These are phyloP conservation scores for Cathartes aura DNA, from an alignment of 2,113 vertebrate species.

Conservation along the genomic window DNA sequence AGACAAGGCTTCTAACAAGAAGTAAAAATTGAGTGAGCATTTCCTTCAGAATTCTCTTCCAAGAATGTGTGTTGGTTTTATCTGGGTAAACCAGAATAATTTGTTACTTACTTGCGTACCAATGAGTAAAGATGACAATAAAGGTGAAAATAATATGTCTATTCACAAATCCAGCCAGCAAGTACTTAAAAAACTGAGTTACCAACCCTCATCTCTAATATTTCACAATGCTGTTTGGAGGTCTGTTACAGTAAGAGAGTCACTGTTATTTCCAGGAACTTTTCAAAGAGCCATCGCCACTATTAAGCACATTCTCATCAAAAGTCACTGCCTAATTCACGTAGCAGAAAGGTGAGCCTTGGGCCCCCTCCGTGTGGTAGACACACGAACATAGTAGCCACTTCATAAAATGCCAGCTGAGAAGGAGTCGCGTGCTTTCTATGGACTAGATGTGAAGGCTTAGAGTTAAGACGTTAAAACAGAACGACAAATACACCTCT, in stretches of 20 bases:
- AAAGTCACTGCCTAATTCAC: background rate
- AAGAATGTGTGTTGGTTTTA: background rate
- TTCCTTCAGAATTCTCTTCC: background rate
- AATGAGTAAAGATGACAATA: background rate
- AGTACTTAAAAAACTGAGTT: background rate
- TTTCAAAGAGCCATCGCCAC: background rate
- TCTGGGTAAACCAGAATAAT: background rate
- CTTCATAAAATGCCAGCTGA: background rate
- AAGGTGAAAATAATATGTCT: background rate
- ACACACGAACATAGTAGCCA: background rate
- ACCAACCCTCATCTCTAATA: background rate
- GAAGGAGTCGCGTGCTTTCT: background rate
- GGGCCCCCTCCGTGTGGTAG: background rate
- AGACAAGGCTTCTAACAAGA: constrained; percentile 3
- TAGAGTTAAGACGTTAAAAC: background rate
- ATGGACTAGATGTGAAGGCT: background rate
- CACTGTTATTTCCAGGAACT: background rate
- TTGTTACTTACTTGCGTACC: background rate
- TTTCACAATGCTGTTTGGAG: background rate
- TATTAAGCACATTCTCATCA: background rate
- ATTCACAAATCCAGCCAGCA: background rate
- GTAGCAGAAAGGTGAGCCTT: background rate
- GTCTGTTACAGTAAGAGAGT: background rate
- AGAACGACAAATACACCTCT: background rate
- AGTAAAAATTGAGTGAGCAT: background rate